phyloP scores from a whole-genome alignment of 2,797 vertebrate genomes.

The Catamblyrhynchus diadema region DNA sequence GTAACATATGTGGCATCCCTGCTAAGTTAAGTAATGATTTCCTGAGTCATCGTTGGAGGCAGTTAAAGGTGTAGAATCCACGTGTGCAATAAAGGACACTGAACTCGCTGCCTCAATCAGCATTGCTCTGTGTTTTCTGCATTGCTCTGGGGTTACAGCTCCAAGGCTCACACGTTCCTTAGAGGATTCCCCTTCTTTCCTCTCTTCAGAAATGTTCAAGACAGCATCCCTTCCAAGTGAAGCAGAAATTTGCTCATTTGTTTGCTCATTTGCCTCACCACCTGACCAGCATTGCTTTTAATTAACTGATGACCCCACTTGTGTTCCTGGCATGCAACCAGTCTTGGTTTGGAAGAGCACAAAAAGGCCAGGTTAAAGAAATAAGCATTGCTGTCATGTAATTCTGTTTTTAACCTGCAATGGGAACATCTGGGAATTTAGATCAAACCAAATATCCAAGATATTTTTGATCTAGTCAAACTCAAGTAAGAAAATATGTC shows the following conservation, averaged over 20 bases:
- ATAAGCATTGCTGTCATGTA: not conserved
- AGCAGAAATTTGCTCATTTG: not conserved
- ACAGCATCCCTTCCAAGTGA: not conserved
- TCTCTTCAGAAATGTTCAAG: not conserved
- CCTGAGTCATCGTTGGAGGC: not conserved
- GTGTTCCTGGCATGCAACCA: not conserved
- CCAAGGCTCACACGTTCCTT: not conserved
- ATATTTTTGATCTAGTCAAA: not conserved
- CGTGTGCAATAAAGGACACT: accelerated
- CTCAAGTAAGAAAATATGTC: not conserved
- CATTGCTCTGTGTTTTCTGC: not conserved
- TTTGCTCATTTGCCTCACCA: not conserved
- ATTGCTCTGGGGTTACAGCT: not conserved
- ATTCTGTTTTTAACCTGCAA: not conserved
- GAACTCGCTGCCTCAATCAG: not conserved
- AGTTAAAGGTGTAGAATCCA: not conserved
- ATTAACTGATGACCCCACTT: not conserved
- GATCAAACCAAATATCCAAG: not conserved
- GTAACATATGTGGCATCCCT: not conserved
- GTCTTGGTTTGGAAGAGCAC: not conserved
- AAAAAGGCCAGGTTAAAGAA: not conserved
- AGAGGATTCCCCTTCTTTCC: not conserved
- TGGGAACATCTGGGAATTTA: not conserved
- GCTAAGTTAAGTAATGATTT: not conserved
- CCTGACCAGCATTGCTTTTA: not conserved